phyloP scores from a whole-genome alignment of 2,797 vertebrate species.

The Moxostoma hubbsi region DNA sequence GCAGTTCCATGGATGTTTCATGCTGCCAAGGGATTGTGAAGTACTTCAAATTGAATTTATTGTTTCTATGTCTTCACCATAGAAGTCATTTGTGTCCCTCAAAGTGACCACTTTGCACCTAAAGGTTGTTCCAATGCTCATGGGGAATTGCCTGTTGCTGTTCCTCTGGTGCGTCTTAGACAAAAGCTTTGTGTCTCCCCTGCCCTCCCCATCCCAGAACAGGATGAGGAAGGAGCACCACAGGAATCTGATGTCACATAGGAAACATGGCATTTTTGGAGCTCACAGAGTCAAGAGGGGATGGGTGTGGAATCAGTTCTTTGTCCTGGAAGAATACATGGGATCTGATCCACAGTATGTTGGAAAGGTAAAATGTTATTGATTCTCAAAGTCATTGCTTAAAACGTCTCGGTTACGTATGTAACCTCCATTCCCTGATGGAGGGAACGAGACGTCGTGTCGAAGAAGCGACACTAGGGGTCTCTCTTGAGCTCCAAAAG shows the following conservation, averaged over 20 bases:
- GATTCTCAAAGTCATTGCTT: background rate
- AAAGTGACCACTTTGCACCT: slow-evolving; percentile 40
- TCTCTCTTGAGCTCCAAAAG: no score
- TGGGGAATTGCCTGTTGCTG: slow-evolving; percentile 88
- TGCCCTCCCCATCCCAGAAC: slow-evolving; percentile 74
- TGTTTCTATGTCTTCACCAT: slow-evolving; percentile 1
- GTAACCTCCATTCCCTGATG: no score
- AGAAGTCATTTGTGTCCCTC: slow-evolving; percentile 41
- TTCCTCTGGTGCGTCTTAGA: slow-evolving; percentile 90
- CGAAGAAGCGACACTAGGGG: no score
- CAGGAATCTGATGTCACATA: slow-evolving; percentile 59
- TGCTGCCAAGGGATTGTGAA: slow-evolving; percentile 33
- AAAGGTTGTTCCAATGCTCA: slow-evolving; percentile 85
- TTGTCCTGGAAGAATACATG: slow-evolving; percentile 95
- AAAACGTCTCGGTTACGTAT: no score
- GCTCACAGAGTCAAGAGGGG: slow-evolving; percentile 87
- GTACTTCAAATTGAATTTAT: slow-evolving; percentile 33
- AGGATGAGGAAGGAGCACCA: slow-evolving; percentile 76
- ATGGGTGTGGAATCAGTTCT: slow-evolving; percentile 98
- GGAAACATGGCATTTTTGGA: slow-evolving; percentile 64
- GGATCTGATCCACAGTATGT: slow-evolving; percentile 92
- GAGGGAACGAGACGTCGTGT: no score
- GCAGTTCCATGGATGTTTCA: slow-evolving; percentile 41
- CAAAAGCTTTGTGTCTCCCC: slow-evolving; percentile 84
- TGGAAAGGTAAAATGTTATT: slow-evolving; percentile 84